These are phyloP conservation scores for Cotesia typhae DNA, from an alignment of 1,140 invertebrate genomes.

Conservation along the genomic window DNA sequence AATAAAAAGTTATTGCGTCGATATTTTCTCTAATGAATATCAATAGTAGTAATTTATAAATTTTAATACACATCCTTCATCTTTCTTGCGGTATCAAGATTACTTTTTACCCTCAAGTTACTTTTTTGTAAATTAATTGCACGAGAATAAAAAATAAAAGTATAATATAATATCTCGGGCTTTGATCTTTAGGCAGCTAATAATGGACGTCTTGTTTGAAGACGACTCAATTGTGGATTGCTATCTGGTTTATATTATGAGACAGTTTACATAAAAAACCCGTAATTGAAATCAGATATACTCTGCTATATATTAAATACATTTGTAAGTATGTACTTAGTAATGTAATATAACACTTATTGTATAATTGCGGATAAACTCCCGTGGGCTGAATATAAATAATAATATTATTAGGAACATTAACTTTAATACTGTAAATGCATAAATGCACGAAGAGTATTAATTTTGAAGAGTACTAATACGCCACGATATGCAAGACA, in stretches of 20 bases:
- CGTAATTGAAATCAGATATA: slow-evolving; percentile 36
- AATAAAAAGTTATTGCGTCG: slow-evolving; percentile 8
- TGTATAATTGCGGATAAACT: slow-evolving; percentile 3
- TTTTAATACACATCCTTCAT: background rate
- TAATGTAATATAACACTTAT: slow-evolving; percentile 4
- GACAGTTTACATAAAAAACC: slow-evolving; percentile 23
- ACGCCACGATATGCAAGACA: background rate
- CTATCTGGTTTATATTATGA: slow-evolving; percentile 22
- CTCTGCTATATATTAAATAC: background rate
- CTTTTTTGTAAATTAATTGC: slow-evolving; percentile 14
- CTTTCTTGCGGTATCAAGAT: background rate
- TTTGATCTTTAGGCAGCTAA: background rate
- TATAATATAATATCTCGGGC: background rate
- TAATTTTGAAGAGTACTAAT: no score
- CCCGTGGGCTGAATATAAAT: background rate
- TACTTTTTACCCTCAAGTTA: background rate
- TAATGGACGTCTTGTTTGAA: slow-evolving; percentile 5
- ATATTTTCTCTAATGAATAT: slow-evolving; percentile 18
- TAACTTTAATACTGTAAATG: background rate
- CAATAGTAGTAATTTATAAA: slow-evolving; percentile 12
- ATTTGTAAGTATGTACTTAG: background rate
- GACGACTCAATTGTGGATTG: slow-evolving; percentile 28
- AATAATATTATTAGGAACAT: background rate
- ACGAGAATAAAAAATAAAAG: background rate
- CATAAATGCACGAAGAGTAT: background rate